Conservation (phyloP, 2,797 vertebrate species). For the Falco berigora region DNA sequence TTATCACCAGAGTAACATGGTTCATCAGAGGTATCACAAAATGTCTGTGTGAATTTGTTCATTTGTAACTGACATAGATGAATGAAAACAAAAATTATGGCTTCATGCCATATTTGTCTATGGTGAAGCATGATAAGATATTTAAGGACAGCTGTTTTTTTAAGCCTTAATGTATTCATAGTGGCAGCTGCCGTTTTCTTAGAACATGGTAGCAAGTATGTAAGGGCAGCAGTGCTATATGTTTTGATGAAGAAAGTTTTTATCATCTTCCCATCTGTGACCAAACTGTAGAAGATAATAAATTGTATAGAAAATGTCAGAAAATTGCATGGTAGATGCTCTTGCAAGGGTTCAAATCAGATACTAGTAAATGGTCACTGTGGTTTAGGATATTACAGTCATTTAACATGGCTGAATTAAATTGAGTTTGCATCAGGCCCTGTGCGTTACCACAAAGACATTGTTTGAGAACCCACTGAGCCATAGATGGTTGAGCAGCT, state of each 20-base stretch:
- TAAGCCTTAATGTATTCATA: background rate
- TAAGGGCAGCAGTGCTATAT: background rate
- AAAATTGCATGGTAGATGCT: background rate
- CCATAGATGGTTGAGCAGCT: background rate
- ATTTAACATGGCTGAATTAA: background rate
- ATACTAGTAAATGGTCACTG: background rate
- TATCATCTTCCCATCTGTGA: background rate
- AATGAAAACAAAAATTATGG: background rate
- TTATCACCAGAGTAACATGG: background rate
- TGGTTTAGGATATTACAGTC: background rate
- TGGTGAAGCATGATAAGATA: background rate
- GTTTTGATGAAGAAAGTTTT: background rate
- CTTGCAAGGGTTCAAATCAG: background rate
- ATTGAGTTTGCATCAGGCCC: background rate
- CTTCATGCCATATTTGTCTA: background rate
- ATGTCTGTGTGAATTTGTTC: background rate
- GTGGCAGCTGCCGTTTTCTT: background rate
- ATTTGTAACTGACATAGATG: background rate
- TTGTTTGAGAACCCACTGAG: background rate
- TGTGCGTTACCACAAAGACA: background rate
- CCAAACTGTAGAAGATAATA: background rate
- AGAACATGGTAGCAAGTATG: background rate
- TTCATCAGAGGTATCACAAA: background rate
- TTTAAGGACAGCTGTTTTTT: background rate
- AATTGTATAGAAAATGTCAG: background rate